Evolutionary conservation across 1,140 invertebrate species (phyloP), one percentile per base, ranked within the genome.

Genomic region (Drosophila suzukii): DNA sequence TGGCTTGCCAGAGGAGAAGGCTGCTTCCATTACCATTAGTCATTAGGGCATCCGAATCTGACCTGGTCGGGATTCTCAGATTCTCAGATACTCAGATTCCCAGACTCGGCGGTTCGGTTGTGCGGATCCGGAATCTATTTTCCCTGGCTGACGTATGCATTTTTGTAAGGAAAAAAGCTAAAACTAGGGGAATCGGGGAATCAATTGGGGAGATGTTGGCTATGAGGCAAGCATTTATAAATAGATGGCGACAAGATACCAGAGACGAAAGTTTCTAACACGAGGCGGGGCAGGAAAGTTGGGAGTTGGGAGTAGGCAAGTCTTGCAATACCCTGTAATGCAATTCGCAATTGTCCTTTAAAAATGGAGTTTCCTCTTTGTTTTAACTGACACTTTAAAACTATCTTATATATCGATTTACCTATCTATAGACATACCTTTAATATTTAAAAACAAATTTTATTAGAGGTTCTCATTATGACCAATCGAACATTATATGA

Each of bases 141-240:
- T 34, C 63, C 50, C 51, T 70, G 67, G 67, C 67, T 70, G 61
- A 66, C 49, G 66, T 68, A 65, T 53, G 46, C 58, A 17, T 53
- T 58, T 34, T 20, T 49, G 15, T 39, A 36, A 24, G 54, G 20
- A 36, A 43, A 32, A 12, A 34, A 34, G 10, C 32, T 8, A 34
- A 34, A n/a, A 4, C 27, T 30, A 17, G 24, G n/a, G 34, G 36
- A 24, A n/a, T 8, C 32, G 17, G 15, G 32, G n/a, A 32, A 36
- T 50, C 17, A 15, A 36, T 36, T 36, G 24, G 30, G 51, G 4
- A 39, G 27, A 8, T 24, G 32, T 13, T 30, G 50, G 20, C 43
- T 39, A 57, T 72, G 76, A 82, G 49, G 80, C 80, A 82, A 79
- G 59, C 59, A 55, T 65, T 34, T 82, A 82, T 51, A 75, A 83